phyloP scores from a whole-genome alignment of 2,888 invertebrate species.

The Didymodactylos carnosus region DNA sequence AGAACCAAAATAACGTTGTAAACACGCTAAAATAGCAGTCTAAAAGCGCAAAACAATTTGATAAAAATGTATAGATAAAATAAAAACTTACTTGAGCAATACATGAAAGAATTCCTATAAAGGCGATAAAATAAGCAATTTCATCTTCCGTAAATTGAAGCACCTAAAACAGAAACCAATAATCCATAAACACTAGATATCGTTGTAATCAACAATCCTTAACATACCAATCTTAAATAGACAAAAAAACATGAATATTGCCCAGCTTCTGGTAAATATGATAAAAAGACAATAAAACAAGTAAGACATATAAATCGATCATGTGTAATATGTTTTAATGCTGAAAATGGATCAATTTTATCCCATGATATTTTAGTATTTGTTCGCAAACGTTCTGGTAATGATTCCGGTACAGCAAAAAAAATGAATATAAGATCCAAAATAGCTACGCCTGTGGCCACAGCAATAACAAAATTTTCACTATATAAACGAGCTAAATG shows the following conservation, averaged over 20 bases:
- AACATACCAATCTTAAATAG: constrained; percentile 60
- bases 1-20: constrained; percentile 67
- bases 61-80: not conserved
- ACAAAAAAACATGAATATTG: constrained; percentile 99
- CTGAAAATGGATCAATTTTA: constrained; percentile 84
- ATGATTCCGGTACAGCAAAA: constrained; percentile 88
- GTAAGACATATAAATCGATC: constrained; percentile 87
- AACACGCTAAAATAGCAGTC: constrained; percentile 45
- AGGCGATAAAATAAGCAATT: constrained; percentile 90
- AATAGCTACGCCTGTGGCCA: constrained; percentile 78
- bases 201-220: no score
- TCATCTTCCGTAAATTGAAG: constrained; percentile 84
- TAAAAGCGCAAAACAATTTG: constrained; percentile 21
- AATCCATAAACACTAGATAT: no score
- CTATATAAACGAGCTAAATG: constrained; percentile 50
- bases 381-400: constrained; percentile 68
- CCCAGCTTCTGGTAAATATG: constrained; percentile 83
- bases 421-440: constrained; percentile 92
- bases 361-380: constrained; percentile 73
- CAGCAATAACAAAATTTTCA: constrained; percentile 53
- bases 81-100: constrained; percentile 54
- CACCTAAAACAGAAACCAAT: constrained; percentile 30
- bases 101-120: constrained; percentile 84
- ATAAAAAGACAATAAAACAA: constrained; percentile 86
- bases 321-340: constrained; percentile 66